These are phyloP conservation scores for Conus ventricosus DNA, from an alignment of 1,140 invertebrate genomes.

Conservation along the genomic window DNA sequence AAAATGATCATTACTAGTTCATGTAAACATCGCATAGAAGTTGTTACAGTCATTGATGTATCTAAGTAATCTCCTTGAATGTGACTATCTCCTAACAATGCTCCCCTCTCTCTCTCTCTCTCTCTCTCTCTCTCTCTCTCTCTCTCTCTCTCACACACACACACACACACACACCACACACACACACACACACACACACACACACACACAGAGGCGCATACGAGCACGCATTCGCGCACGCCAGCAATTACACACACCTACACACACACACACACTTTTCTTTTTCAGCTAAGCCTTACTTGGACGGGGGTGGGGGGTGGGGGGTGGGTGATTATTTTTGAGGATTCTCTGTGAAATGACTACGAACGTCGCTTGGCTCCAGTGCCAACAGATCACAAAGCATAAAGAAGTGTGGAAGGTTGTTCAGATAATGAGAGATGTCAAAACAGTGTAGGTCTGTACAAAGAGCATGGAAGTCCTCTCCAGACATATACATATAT, in stretches of 20 bases:
- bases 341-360: no score
- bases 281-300: no score
- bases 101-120: no score
- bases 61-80: no score
- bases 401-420: not conserved
- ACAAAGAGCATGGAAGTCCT: no score
- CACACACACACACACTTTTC: not conserved
- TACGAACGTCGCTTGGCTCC: no score
- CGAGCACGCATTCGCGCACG: not conserved
- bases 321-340: no score
- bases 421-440: no score
- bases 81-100: no score
- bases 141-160: not conserved
- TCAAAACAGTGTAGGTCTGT: no score
- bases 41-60: not conserved
- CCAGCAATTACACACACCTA: not conserved
- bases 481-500: not conserved
- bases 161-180: constrained; percentile 8
- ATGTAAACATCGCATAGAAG: not conserved
- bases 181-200: constrained; percentile 15
- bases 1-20: not conserved
- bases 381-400: not conserved
- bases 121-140: not conserved
- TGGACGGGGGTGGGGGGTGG: no score
- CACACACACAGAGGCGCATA: not conserved